phyloP scores from a whole-genome alignment of 2,113 vertebrate genomes.

The Nothocercus julius region DNA sequence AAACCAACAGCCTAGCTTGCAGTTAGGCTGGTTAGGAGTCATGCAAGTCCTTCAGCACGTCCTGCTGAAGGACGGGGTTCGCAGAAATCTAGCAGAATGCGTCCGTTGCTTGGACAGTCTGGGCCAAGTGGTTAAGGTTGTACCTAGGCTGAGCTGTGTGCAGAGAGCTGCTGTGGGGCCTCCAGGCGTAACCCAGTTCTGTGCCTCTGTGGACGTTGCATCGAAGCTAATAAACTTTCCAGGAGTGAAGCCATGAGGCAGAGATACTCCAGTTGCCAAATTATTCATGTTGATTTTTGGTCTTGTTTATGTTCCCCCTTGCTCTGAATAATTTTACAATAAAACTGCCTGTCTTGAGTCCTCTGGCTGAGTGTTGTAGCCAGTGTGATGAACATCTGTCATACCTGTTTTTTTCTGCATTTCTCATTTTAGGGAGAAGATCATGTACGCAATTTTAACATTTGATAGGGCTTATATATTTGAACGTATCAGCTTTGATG shows the following conservation, averaged over 20 bases:
- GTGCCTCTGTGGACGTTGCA: neutral
- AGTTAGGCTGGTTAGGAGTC: neutral
- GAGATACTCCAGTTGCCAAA: neutral
- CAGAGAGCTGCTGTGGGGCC: neutral
- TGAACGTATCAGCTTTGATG: neutral
- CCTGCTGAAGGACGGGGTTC: accelerated
- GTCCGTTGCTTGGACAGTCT: neutral
- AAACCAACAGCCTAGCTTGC: neutral
- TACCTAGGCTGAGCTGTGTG: neutral
- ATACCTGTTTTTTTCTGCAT: neutral
- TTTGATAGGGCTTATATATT: neutral
- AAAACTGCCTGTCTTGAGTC: neutral
- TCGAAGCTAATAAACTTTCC: neutral
- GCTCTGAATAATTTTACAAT: neutral
- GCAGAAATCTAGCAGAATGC: neutral
- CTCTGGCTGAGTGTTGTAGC: neutral
- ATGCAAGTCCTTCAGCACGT: neutral
- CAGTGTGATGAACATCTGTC: neutral
- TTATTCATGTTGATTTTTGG: neutral
- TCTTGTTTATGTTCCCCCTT: neutral
- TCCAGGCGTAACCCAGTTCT: neutral
- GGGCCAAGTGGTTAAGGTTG: neutral
- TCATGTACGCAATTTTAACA: neutral
- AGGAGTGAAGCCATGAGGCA: neutral
- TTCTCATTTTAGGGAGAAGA: neutral